Evolutionary conservation across 1,140 invertebrate species (phyloP).

Genomic region (roundworm (Caenorhabditis elegans)): DNA sequence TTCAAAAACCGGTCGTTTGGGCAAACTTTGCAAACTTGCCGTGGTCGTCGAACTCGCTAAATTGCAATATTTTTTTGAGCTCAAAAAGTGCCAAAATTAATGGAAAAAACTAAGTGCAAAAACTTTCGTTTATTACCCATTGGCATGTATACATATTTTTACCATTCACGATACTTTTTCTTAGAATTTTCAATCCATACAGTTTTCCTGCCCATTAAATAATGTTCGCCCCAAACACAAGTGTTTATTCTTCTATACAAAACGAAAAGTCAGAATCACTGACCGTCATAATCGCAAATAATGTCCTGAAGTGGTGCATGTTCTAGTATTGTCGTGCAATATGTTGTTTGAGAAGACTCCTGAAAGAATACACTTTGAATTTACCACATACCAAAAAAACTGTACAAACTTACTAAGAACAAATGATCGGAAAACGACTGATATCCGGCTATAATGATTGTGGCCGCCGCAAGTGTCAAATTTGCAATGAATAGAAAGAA

Average conservation of each 20-base stretch:
- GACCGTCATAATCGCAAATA: constrained; percentile 35
- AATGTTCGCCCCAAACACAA: too few relatives aligned
- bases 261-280: neutral
- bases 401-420: constrained; percentile 34
- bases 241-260: neutral
- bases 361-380: neutral
- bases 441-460: constrained; percentile 28
- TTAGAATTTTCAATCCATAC: too few relatives aligned
- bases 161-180: too few relatives aligned
- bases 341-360: neutral
- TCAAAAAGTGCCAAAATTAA: too few relatives aligned
- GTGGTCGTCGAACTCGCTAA: too few relatives aligned
- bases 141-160: too few relatives aligned
- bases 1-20: too few relatives aligned
- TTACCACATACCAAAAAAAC: neutral
- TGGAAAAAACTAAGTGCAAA: too few relatives aligned
- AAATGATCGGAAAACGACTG: constrained; percentile 41
- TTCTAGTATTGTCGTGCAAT: constrained; percentile 35
- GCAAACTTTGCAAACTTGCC: too few relatives aligned
- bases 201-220: too few relatives aligned
- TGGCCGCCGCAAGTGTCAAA: constrained; percentile 53
- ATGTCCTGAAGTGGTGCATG: constrained; percentile 37
- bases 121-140: too few relatives aligned
- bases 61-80: too few relatives aligned
- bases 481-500: constrained; percentile 62